These are phyloP conservation scores for Amazona guildingii DNA, from an alignment of 2,113 vertebrate species.

Conservation along the genomic window DNA sequence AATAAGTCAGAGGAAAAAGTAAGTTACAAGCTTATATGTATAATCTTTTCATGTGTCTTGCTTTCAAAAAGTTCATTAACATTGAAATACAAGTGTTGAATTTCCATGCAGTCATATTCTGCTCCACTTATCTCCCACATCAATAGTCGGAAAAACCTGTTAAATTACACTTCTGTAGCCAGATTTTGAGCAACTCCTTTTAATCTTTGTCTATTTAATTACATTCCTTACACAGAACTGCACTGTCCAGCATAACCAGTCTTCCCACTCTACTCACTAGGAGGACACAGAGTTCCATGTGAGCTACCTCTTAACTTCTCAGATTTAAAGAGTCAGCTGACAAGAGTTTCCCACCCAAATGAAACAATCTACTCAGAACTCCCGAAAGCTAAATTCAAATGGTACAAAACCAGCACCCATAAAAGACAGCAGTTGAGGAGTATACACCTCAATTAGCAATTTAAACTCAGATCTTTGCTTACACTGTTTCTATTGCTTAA, in stretches of 20 bases:
- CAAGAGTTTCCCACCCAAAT: neutral
- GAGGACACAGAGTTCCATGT: neutral
- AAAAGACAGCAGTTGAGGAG: neutral
- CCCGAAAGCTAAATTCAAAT: neutral
- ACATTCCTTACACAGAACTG: neutral
- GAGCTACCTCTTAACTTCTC: neutral
- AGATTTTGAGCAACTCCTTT: neutral
- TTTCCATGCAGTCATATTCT: neutral
- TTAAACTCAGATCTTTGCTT: neutral
- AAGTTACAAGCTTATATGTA: neutral
- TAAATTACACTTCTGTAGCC: neutral
- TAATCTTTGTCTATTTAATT: neutral
- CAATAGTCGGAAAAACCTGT: neutral
- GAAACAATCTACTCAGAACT: neutral
- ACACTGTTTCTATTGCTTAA: neutral
- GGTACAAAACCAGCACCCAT: neutral
- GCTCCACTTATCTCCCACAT: neutral
- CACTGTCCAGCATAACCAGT: neutral
- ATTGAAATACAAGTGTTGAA: neutral
- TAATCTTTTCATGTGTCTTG: neutral
- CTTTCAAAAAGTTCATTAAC: neutral
- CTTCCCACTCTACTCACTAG: neutral
- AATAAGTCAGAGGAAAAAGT: slow-evolving; percentile 25
- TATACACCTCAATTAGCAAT: neutral
- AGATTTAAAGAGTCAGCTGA: neutral